Conservation (phyloP, 2,113 vertebrate genomes). For the Hippocampus mohnikei region DNA sequence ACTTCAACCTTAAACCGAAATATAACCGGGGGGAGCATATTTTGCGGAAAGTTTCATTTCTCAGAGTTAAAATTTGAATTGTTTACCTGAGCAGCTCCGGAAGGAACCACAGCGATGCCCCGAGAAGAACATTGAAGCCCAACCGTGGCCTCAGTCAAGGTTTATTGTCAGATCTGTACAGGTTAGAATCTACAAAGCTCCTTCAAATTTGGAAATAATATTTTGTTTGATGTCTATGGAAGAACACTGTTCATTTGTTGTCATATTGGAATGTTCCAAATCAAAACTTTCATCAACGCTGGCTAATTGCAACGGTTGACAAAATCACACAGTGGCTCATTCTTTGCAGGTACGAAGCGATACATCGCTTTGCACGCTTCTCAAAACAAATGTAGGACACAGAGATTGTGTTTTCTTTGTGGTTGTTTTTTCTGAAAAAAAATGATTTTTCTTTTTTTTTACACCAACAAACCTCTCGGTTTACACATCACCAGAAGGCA, state of each 20-base stretch:
- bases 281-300: neutral
- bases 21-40: neutral
- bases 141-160: neutral
- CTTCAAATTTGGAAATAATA: neutral
- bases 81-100: too few species aligned
- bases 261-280: neutral
- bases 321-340: neutral
- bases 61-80: neutral
- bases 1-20: neutral
- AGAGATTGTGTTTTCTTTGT: conserved; percentile 33
- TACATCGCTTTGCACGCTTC: neutral
- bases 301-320: neutral
- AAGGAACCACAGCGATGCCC: neutral
- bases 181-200: neutral
- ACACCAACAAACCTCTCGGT: conserved; percentile 91
- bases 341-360: neutral
- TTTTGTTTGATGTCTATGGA: neutral
- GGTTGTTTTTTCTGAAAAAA: conserved; percentile 63
- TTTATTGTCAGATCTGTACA: neutral
- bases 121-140: neutral
- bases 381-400: conserved; percentile 20
- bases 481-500: conserved; percentile 91
- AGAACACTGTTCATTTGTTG: neutral
- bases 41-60: neutral
- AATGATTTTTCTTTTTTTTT: conserved; percentile 91